Base-by-base conservation (phyloP, 2,888 invertebrate genomes). In the Eristalinus sepulchralis region DNA sequence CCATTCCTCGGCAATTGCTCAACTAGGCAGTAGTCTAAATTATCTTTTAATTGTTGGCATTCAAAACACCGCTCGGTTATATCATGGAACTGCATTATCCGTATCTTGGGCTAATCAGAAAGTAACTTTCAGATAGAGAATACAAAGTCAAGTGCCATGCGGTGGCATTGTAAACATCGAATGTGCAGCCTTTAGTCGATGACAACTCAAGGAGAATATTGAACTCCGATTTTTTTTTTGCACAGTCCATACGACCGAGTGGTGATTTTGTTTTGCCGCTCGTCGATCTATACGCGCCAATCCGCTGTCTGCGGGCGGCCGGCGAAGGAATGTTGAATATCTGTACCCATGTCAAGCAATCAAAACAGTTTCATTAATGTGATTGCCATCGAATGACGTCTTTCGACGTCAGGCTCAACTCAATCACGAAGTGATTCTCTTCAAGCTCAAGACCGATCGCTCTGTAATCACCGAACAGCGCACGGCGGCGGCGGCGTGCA, bases 101-200 rank as follows among this genome's bases (percentile, higher is more conserved):
- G 59, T 31, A 17, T 47, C 68, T 70, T 70, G 34, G 59, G 33
- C 57, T 57, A 22, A 71, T 63, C 11, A 60, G 20, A 66, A 70
- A 24, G 66, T 33, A 78, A 76, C 70, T 55, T 84, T 57, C 47
- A 76, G 64, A 71, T 66, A 79, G 64, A 60, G 66, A 47, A 71
- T 76, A 47, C 67, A 80, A 79, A 83, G 76, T 80, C 76, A 84
- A 83, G 83, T 63, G 24, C 63, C 34, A 36, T 39, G 2, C 34
- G 68, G 60, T 63, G 68, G 78, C 11, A 59, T 73, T 63, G 68
- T 60, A 59, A 31, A 39, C 22, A 59, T n/a, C 39, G n/a, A n/a
- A 20, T 22, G 55, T 33, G 34, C 36, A 60, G 34, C 20, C 24
- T 70, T 36, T 75, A 64, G 13, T 36, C 47, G 11, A 31, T 27